phyloP scores from a whole-genome alignment of 2,888 invertebrate species.

The Cryptosula pallasiana region DNA sequence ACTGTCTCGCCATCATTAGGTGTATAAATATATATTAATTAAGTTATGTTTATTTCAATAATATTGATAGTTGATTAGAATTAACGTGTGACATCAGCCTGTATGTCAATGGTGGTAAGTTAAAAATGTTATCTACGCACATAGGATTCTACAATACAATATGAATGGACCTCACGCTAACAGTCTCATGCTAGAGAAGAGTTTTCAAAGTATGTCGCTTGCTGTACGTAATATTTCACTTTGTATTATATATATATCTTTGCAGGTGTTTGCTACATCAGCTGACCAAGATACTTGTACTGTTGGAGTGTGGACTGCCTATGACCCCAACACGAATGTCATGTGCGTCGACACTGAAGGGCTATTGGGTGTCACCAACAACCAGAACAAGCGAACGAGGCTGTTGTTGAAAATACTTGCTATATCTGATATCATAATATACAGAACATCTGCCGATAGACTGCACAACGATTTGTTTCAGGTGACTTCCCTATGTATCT shows the following conservation, averaged over 20 bases:
- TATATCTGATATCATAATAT: slow-evolving; percentile 73
- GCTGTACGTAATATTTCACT: background rate
- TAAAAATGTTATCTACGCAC: no score
- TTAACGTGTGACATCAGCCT: no score
- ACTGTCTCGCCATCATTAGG: no score
- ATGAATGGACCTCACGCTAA: no score
- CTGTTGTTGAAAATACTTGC: slow-evolving; percentile 73
- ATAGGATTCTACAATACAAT: no score
- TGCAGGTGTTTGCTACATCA: slow-evolving; percentile 63
- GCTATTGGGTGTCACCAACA: slow-evolving; percentile 61
- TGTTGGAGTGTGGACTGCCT: slow-evolving; percentile 72
- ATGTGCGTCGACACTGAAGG: slow-evolving; percentile 77
- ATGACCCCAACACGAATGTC: slow-evolving; percentile 62
- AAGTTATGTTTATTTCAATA: no score
- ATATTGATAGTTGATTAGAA: no score
- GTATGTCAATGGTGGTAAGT: no score
- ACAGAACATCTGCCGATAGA: slow-evolving; percentile 69
- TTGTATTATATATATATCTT: background rate
- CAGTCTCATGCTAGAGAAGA: no score
- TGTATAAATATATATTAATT: no score
- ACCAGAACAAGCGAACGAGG: slow-evolving; percentile 64
- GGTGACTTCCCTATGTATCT: background rate
- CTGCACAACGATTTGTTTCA: slow-evolving; percentile 71
- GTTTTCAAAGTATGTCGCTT: no score
- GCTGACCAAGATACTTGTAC: slow-evolving; percentile 68